Evolutionary conservation across 1,140 invertebrate genomes (phyloP).

Genomic region (Pseudomyrmex concolor): DNA sequence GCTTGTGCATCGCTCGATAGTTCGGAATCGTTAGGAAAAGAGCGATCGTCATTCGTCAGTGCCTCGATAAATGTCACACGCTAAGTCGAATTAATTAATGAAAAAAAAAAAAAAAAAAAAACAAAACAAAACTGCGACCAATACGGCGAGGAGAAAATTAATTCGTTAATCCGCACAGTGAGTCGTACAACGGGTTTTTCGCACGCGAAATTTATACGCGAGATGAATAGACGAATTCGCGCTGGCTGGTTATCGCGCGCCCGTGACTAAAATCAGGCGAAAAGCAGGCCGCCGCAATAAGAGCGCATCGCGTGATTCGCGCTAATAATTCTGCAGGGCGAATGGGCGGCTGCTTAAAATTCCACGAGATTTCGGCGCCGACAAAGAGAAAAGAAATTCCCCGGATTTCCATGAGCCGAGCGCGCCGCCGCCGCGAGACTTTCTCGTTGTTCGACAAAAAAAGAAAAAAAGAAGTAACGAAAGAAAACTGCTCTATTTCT

Average conservation of each 20-base stretch:
- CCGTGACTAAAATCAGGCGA: not conserved
- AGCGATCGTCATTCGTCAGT: no score
- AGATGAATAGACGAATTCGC: no score
- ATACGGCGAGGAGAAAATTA: not conserved
- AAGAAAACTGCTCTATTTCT: constrained; percentile 25
- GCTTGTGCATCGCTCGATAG: no score
- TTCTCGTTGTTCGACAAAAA: constrained; percentile 13
- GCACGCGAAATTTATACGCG: no score
- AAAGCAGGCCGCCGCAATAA: constrained; percentile 11
- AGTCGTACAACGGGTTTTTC: not conserved
- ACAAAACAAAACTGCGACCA: not conserved
- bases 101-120: no score
- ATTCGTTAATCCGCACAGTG: not conserved
- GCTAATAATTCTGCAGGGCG: constrained; percentile 25
- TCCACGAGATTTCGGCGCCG: constrained; percentile 44
- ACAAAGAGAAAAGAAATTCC: not conserved
- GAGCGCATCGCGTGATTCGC: constrained; percentile 61
- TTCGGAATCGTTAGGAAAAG: no score
- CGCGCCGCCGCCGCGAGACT: not conserved
- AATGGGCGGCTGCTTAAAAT: constrained; percentile 46
- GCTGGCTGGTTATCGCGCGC: constrained; percentile 26
- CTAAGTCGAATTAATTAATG: no score
- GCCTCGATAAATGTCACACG: no score
- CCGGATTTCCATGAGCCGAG: not conserved
- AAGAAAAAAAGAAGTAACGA: not conserved